Evolutionary conservation across 2,888 invertebrate genomes (phyloP).

Genomic region (Cheilosia vulpina): DNA sequence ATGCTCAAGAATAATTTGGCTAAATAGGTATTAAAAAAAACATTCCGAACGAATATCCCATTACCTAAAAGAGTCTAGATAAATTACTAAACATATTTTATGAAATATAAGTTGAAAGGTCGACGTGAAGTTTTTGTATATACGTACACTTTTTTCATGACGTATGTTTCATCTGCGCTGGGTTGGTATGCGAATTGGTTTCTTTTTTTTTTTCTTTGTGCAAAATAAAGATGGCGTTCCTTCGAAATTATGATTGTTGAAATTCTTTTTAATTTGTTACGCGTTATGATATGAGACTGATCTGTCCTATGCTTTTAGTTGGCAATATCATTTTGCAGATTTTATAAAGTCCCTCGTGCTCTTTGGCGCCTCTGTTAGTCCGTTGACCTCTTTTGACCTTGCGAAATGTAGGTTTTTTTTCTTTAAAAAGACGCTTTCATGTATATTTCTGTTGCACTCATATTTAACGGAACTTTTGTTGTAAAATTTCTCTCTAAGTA

Average conservation of each 20-base stretch:
- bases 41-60: background rate
- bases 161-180: background rate
- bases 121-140: background rate
- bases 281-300: background rate
- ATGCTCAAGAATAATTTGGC: background rate
- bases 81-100: background rate
- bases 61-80: background rate
- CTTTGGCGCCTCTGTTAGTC: too few relatives aligned
- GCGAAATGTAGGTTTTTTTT: too few relatives aligned
- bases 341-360: too few relatives aligned
- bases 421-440: too few relatives aligned
- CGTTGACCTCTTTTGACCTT: too few relatives aligned
- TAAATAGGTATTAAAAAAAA: background rate
- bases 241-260: background rate
- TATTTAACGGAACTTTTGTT: too few relatives aligned
- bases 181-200: constrained; percentile 10
- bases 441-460: too few relatives aligned
- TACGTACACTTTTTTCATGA: background rate
- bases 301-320: too few relatives aligned
- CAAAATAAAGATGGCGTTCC: constrained; percentile 34
- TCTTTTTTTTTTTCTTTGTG: constrained; percentile 1
- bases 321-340: background rate
- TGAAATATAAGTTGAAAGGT: background rate
- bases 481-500: too few relatives aligned
- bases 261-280: background rate